Percentiles rank a stretch among this genome's conserved stretches.
Evolutionary conservation across 2,797 vertebrate genomes (phyloP).

Genomic region (Knipowitschia caucasica): DNA sequence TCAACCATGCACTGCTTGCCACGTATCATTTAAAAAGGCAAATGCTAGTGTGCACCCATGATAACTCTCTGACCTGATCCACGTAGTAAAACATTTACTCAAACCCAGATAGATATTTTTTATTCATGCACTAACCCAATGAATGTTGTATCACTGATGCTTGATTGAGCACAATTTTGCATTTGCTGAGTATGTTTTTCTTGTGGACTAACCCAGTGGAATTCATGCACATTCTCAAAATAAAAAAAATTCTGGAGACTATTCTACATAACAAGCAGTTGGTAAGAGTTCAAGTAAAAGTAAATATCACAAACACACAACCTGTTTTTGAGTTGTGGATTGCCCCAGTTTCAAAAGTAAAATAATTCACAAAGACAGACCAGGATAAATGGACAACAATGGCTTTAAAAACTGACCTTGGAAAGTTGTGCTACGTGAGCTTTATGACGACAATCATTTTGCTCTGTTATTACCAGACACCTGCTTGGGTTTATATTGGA

Average conservation of each 20-base stretch:
- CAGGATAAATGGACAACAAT: constrained; percentile 13
- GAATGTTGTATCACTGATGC: too few species aligned
- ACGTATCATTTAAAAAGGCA: too few species aligned
- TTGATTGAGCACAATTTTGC: too few species aligned
- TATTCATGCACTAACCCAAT: too few species aligned
- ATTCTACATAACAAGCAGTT: neutral
- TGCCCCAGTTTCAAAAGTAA: constrained; percentile 7
- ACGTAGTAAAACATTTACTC: too few species aligned
- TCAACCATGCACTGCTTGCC: too few species aligned
- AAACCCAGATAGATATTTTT: too few species aligned
- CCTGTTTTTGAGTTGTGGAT: neutral
- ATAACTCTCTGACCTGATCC: too few species aligned
- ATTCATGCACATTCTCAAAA: too few species aligned
- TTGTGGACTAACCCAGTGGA: too few species aligned
- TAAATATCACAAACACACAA: neutral
- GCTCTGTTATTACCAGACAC: neutral
- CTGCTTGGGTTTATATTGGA: constrained; percentile 9
- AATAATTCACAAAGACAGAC: neutral
- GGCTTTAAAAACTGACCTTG: neutral
- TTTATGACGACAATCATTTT: neutral
- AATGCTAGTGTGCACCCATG: too few species aligned
- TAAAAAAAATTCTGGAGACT: neutral
- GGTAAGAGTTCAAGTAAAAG: neutral
- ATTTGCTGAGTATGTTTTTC: too few species aligned
- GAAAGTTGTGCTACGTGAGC: neutral